A percentile compares a stretch with the other conserved stretches of the same genome.
phyloP scores from a whole-genome alignment of 2,797 vertebrate species.

The Amblyraja radiata region DNA sequence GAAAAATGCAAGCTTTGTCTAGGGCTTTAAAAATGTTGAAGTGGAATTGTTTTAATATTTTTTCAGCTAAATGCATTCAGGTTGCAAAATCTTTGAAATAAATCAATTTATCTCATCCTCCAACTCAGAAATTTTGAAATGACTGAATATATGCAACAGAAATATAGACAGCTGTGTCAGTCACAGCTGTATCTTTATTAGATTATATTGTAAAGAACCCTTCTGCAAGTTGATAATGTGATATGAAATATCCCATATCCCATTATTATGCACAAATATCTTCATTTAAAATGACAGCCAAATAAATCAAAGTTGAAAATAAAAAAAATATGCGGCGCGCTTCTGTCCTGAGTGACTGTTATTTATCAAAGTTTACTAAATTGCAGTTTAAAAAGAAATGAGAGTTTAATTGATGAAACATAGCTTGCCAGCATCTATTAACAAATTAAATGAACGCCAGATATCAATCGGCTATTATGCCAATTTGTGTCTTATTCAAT shows the following conservation, averaged over 20 bases:
- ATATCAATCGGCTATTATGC: background rate
- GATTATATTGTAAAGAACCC: background rate
- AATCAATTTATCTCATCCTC: background rate
- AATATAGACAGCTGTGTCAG: background rate
- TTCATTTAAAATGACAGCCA: conserved; percentile 1
- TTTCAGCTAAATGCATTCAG: background rate
- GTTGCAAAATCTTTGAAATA: conserved; percentile 6
- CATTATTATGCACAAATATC: background rate
- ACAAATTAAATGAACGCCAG: background rate
- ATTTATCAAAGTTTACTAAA: background rate
- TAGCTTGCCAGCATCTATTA: background rate
- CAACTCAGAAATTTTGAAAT: background rate
- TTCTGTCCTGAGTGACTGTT: background rate
- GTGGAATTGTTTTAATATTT: background rate
- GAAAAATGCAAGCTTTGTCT: background rate
- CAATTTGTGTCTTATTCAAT: background rate
- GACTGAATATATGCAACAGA: background rate
- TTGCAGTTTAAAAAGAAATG: background rate
- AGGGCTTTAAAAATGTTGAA: background rate
- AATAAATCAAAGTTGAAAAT: conserved; percentile 17
- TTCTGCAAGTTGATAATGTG: background rate
- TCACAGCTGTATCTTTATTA: background rate
- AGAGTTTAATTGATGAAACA: background rate
- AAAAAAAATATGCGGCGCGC: background rate
- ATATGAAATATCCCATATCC: background rate